A percentile compares a stretch with the other conserved stretches of the same genome.
Evolutionary conservation across 2,797 vertebrate genomes (phyloP).

Genomic region (Acanthiza pusilla): DNA sequence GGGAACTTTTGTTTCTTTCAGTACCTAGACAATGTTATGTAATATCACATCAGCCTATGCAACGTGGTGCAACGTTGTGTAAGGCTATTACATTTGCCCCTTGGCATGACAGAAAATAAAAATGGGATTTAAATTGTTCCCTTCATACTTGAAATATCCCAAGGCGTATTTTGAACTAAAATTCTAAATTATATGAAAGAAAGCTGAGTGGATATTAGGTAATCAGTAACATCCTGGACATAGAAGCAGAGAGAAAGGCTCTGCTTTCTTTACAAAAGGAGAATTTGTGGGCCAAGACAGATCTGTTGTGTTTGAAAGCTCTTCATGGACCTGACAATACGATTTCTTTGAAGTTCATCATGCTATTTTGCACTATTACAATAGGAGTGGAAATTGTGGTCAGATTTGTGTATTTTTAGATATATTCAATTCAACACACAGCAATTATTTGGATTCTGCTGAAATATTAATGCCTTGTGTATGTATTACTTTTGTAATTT

Average conservation of each 20-base stretch:
- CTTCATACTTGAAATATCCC: slow-evolving; percentile 17
- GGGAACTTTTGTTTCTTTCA: background rate
- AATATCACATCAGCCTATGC: background rate
- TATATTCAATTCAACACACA: background rate
- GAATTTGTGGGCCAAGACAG: background rate
- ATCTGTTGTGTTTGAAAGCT: background rate
- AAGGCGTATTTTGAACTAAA: background rate
- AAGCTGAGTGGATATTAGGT: background rate
- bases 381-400: background rate
- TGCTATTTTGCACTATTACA: background rate
- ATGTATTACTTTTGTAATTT: background rate
- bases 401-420: background rate
- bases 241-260: background rate
- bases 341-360: background rate
- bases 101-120: slow-evolving; percentile 20
- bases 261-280: background rate
- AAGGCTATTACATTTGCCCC: slow-evolving; percentile 26
- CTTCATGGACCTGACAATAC: background rate
- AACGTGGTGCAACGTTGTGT: background rate
- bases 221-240: background rate
- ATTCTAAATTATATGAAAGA: background rate
- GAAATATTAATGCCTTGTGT: background rate
- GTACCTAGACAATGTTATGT: background rate
- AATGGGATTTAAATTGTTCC: slow-evolving; percentile 8
- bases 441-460: background rate